Evolutionary conservation across 2,888 invertebrate species (phyloP).

Genomic region (Ophonus ardosiacus): DNA sequence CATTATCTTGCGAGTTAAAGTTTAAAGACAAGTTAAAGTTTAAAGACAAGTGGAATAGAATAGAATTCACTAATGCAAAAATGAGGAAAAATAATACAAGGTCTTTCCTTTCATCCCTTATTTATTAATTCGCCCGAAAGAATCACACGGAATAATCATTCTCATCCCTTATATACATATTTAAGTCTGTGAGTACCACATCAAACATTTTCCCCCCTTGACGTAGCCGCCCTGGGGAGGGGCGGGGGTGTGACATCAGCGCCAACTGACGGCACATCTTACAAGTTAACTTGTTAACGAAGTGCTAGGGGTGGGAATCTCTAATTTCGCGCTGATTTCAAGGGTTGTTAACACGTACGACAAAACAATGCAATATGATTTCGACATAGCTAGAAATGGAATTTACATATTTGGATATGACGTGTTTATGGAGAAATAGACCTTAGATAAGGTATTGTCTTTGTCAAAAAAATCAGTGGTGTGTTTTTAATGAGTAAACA

Average conservation of each 20-base stretch:
- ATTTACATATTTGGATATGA: not conserved
- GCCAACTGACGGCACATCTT: slow-evolving; percentile 43
- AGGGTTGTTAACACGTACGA: not conserved
- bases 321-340: not conserved
- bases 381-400: not conserved
- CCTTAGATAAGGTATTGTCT: too few species aligned
- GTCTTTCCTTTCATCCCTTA: not conserved
- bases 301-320: slow-evolving; percentile 19
- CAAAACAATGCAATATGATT: not conserved
- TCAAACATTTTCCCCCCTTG: not conserved
- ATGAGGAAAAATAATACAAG: too few species aligned
- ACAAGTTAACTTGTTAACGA: slow-evolving; percentile 46
- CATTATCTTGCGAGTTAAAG: too few species aligned
- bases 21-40: too few species aligned
- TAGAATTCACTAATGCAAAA: too few species aligned
- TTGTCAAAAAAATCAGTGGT: too few species aligned
- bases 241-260: slow-evolving; percentile 15
- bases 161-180: slow-evolving; percentile 9
- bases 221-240: not conserved
- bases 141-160: not conserved
- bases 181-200: not conserved
- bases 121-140: not conserved
- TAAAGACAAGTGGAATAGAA: too few species aligned
- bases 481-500: too few species aligned
- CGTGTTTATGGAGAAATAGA: not conserved